phyloP scores from a whole-genome alignment of 2,888 invertebrate genomes.

The Mylabris sibirica region DNA sequence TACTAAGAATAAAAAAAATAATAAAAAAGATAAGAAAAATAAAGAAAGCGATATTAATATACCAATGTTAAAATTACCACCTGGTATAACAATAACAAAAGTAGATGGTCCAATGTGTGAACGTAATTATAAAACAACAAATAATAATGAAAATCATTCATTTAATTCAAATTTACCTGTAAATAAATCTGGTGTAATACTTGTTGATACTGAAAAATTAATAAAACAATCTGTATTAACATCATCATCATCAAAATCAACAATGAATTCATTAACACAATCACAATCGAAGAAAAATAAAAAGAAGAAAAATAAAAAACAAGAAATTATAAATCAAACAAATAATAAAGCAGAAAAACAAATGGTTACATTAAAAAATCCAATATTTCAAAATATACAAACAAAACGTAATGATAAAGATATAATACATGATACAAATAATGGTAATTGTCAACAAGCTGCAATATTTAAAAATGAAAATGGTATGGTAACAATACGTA shows the following conservation, averaged over 20 bases:
- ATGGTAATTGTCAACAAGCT: conserved; percentile 64
- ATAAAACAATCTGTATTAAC: conserved; percentile 49
- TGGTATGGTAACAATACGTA: conserved; percentile 86
- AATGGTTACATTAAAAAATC: conserved; percentile 81
- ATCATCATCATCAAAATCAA: conserved; percentile 16
- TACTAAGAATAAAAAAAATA: conserved; percentile 27
- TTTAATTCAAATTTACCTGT: conserved; percentile 45
- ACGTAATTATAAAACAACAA: conserved; percentile 48
- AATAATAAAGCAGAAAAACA: conserved; percentile 59
- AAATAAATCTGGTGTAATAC: conserved; percentile 67
- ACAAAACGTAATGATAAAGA: conserved; percentile 58
- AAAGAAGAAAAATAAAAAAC: conserved; percentile 66
- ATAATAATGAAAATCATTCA: conserved; percentile 39
- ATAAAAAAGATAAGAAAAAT: conserved; percentile 37
- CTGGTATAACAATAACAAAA: conserved; percentile 63
- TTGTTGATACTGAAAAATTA: conserved; percentile 68
- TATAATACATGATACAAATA: conserved; percentile 39
- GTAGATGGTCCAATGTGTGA: conserved; percentile 59
- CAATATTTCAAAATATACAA: conserved; percentile 73
- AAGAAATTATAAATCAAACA: conserved; percentile 16
- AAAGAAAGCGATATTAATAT: conserved; percentile 50
- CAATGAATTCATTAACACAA: conserved; percentile 31
- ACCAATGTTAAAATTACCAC: conserved; percentile 56
- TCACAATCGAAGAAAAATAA: conserved; percentile 59
- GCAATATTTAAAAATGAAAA: conserved; percentile 75